Percentiles rank a stretch among this genome's conserved stretches.
phyloP scores from a whole-genome alignment of 2,888 invertebrate genomes.

The Priocnemis perturbator region DNA sequence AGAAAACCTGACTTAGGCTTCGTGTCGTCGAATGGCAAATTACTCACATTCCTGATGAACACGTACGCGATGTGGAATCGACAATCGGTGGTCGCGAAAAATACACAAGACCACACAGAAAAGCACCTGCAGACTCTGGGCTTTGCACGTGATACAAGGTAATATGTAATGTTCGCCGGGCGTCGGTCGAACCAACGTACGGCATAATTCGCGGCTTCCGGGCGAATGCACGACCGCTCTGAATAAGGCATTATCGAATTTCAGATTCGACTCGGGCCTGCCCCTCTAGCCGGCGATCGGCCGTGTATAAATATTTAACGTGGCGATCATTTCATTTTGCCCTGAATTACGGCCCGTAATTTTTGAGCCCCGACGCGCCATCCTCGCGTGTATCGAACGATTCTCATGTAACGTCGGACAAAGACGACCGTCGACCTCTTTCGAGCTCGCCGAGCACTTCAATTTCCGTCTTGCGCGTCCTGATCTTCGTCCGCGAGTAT shows the following conservation, averaged over 20 bases:
- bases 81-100: constrained; percentile 25
- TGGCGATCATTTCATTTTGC: constrained; percentile 59
- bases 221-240: constrained; percentile 64
- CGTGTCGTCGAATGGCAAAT: too few species aligned
- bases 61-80: too few species aligned
- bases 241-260: constrained; percentile 74
- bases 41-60: too few species aligned
- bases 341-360: constrained; percentile 50
- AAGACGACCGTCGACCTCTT: too few species aligned
- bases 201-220: constrained; percentile 71
- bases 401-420: too few species aligned
- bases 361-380: constrained; percentile 22
- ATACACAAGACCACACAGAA: constrained; percentile 57
- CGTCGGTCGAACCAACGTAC: constrained; percentile 40
- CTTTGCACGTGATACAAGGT: constrained; percentile 57
- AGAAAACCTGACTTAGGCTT: too few species aligned
- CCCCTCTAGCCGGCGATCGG: constrained; percentile 48
- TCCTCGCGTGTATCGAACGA: constrained; percentile 24
- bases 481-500: background rate
- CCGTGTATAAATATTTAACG: constrained; percentile 69
- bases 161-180: constrained; percentile 50
- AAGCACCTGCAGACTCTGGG: constrained; percentile 51
- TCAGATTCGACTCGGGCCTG: constrained; percentile 70
- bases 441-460: too few species aligned
- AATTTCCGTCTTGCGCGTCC: too few species aligned